A percentile compares a stretch with the other conserved stretches of the same genome.
Conservation (phyloP, 2,797 vertebrate genomes). For the Argyrosomus regius region DNA sequence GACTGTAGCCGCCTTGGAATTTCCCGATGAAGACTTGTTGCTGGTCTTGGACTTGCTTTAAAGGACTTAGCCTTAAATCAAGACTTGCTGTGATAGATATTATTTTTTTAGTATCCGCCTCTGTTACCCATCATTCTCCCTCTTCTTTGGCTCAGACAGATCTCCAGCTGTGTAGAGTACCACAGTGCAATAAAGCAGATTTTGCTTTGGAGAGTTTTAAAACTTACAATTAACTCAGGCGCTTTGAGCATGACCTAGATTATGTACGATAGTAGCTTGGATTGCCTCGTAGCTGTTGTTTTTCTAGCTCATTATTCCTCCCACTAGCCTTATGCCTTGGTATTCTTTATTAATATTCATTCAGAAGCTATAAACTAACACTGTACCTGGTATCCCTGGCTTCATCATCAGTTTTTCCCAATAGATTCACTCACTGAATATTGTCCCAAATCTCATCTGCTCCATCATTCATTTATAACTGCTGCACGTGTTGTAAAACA, state of each 20-base stretch:
- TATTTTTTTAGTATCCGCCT: background rate
- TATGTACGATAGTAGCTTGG: background rate
- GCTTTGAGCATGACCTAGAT: slow-evolving; percentile 48
- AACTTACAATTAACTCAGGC: slow-evolving; percentile 15
- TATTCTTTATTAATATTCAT: slow-evolving; percentile 56
- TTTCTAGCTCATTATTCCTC: slow-evolving; percentile 46
- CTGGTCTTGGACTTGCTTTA: background rate
- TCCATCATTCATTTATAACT: slow-evolving; percentile 35
- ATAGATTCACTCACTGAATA: slow-evolving; percentile 13
- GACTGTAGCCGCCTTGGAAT: background rate
- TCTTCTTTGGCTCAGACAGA: slow-evolving; percentile 11
- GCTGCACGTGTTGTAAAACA: slow-evolving; percentile 21
- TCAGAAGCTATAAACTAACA: slow-evolving; percentile 29
- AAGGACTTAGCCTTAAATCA: background rate
- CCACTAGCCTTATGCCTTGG: background rate
- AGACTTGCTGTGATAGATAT: background rate
- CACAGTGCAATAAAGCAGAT: slow-evolving; percentile 25
- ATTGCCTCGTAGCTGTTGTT: slow-evolving; percentile 22
- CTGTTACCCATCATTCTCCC: background rate
- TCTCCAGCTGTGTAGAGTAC: slow-evolving; percentile 30
- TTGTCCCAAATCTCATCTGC: slow-evolving; percentile 17
- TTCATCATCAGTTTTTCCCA: slow-evolving; percentile 33
- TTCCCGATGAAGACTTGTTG: background rate
- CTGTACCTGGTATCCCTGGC: slow-evolving; percentile 19
- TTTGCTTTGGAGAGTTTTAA: slow-evolving; percentile 35